A percentile compares a stretch with the other conserved stretches of the same genome.
These are phyloP conservation scores for Gopherus evgoodei DNA, from an alignment of 2,113 vertebrate species.

Conservation along the genomic window DNA sequence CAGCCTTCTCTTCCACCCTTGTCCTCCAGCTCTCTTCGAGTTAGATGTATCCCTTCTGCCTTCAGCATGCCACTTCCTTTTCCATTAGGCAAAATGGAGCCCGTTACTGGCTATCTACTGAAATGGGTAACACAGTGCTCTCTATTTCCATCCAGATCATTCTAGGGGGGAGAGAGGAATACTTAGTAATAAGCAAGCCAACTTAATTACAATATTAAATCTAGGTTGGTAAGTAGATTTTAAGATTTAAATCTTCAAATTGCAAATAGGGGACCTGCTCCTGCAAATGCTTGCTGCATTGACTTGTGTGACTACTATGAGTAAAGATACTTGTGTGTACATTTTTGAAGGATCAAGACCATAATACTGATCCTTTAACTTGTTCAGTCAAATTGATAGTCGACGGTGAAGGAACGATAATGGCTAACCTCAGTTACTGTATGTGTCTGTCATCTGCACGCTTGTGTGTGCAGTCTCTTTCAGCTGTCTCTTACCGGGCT, in stretches of 20 bases:
- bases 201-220: background rate
- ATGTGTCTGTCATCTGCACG: background rate
- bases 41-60: accelerated
- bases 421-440: background rate
- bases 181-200: accelerated
- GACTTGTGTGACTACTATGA: background rate
- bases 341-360: background rate
- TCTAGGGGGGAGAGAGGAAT: background rate
- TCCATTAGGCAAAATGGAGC: background rate
- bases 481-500: background rate
- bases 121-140: accelerated
- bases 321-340: background rate
- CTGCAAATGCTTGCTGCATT: background rate
- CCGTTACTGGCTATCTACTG: background rate
- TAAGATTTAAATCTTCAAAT: background rate
- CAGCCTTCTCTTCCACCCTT: background rate
- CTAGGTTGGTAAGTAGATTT: background rate
- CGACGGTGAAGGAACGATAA: background rate
- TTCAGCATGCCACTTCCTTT: background rate
- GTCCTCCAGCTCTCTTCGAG: background rate
- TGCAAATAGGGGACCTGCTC: background rate
- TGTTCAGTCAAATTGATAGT: background rate
- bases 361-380: background rate
- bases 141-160: accelerated
- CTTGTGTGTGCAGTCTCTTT: background rate